phyloP scores from a whole-genome alignment of 2,888 invertebrate species.

The Hemaris fuciformis region DNA sequence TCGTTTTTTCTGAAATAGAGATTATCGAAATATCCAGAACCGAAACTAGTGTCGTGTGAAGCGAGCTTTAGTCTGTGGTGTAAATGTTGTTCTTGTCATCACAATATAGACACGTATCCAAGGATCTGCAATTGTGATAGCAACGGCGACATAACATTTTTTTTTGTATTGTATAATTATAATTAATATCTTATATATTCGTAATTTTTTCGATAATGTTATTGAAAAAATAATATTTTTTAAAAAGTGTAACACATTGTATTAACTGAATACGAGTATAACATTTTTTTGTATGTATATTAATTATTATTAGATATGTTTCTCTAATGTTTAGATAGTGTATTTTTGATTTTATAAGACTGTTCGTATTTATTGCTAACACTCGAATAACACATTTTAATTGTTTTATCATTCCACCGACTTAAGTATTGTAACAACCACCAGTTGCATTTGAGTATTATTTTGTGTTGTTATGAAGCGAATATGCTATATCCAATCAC shows the following conservation, averaged over 20 bases:
- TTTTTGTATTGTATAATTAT: constrained; percentile 43
- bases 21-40: background rate
- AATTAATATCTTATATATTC: constrained; percentile 33
- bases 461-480: constrained; percentile 25
- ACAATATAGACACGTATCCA: constrained; percentile 26
- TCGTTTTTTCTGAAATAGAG: background rate
- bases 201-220: constrained; percentile 46
- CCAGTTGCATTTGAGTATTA: constrained; percentile 71
- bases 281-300: constrained; percentile 36
- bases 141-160: constrained; percentile 36
- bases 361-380: constrained; percentile 64
- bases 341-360: constrained; percentile 67
- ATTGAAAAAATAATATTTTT: constrained; percentile 46
- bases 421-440: constrained; percentile 58
- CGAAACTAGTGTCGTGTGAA: background rate
- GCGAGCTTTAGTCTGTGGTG: background rate
- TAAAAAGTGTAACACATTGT: constrained; percentile 20
- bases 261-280: constrained; percentile 40
- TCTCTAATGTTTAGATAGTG: constrained; percentile 55
- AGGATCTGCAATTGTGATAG: constrained; percentile 34
- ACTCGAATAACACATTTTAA: constrained; percentile 56
- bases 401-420: constrained; percentile 73
- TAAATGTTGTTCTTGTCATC: constrained; percentile 40
- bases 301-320: constrained; percentile 47
- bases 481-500: background rate